A percentile compares a stretch with the other conserved stretches of the same genome.
phyloP scores from a whole-genome alignment of 2,797 vertebrate species.

The Syncerus caffer region DNA sequence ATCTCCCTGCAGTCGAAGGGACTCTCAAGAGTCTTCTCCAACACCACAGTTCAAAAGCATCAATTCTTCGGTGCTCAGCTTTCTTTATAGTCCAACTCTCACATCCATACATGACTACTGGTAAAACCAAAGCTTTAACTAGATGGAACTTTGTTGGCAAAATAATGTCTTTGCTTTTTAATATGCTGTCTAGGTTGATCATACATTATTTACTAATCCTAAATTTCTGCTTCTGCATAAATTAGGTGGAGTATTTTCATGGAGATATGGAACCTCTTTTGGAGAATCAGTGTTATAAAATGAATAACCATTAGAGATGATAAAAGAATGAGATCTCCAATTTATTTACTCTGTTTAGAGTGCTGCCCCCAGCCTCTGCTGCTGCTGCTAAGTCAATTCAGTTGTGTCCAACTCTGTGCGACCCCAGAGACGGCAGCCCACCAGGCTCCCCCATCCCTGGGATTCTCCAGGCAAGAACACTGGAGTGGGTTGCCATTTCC shows the following conservation, averaged over 20 bases:
- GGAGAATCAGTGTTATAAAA: background rate
- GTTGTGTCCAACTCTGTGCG: rapidly evolving
- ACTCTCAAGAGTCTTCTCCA: background rate
- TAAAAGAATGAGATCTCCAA: background rate
- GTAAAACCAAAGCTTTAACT: background rate
- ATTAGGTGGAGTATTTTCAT: background rate
- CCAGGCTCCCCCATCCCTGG: too few relatives aligned
- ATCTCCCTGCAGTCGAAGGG: background rate
- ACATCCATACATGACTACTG: background rate
- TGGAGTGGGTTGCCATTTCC: too few relatives aligned
- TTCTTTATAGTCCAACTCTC: background rate
- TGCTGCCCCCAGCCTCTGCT: background rate
- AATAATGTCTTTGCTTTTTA: background rate
- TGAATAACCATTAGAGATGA: background rate
- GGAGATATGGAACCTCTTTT: background rate
- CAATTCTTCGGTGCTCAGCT: background rate
- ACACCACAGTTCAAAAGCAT: background rate
- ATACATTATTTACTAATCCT: background rate
- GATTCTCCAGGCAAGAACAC: too few relatives aligned
- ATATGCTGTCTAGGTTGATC: background rate
- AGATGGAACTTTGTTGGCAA: background rate
- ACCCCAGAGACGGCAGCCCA: too few relatives aligned
- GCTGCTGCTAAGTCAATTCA: too few relatives aligned
- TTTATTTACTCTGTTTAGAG: background rate
- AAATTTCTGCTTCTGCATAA: background rate